Evolutionary conservation across 2,888 invertebrate genomes (phyloP).

Genomic region (Oxystoma pomonae): DNA sequence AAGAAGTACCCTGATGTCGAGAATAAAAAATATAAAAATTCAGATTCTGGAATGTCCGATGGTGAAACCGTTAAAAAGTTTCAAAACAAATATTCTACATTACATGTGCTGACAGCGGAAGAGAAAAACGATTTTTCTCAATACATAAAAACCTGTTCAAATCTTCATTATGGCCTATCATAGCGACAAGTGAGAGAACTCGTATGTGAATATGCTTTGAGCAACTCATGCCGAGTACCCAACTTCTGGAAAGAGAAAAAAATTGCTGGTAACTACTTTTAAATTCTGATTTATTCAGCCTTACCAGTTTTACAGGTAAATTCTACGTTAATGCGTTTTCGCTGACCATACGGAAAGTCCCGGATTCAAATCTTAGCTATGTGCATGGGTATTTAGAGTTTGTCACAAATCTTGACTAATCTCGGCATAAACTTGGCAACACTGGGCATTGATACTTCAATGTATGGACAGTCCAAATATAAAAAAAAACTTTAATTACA

Average conservation of each 20-base stretch:
- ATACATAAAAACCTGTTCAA: conserved; percentile 26
- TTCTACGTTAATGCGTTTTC: too few relatives aligned
- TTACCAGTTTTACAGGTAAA: too few relatives aligned
- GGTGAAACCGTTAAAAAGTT: conserved; percentile 12
- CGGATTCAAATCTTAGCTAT: too few relatives aligned
- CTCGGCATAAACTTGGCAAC: too few relatives aligned
- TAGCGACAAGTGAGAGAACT: conserved; percentile 19
- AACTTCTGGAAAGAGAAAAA: conserved; percentile 15
- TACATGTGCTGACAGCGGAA: conserved; percentile 29
- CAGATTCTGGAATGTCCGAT: conserved; percentile 10
- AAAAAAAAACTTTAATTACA: too few relatives aligned
- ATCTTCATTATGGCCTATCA: conserved; percentile 32
- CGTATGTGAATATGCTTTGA: conserved; percentile 27
- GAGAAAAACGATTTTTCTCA: conserved; percentile 24
- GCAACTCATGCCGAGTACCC: conserved; percentile 10
- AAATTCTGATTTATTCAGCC: too few relatives aligned
- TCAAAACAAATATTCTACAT: conserved; percentile 23
- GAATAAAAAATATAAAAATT: conserved; percentile 8
- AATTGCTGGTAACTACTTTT: conserved; percentile 22
- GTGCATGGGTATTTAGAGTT: too few relatives aligned
- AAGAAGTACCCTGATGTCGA: conserved; percentile 10
- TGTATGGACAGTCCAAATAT: too few relatives aligned
- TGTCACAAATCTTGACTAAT: too few relatives aligned
- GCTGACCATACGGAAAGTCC: too few relatives aligned
- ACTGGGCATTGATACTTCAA: too few relatives aligned